A percentile compares a stretch with the other conserved stretches of the same genome.
phyloP scores from a whole-genome alignment of 1,140 invertebrate species.

The Leptoteleia sp. region DNA sequence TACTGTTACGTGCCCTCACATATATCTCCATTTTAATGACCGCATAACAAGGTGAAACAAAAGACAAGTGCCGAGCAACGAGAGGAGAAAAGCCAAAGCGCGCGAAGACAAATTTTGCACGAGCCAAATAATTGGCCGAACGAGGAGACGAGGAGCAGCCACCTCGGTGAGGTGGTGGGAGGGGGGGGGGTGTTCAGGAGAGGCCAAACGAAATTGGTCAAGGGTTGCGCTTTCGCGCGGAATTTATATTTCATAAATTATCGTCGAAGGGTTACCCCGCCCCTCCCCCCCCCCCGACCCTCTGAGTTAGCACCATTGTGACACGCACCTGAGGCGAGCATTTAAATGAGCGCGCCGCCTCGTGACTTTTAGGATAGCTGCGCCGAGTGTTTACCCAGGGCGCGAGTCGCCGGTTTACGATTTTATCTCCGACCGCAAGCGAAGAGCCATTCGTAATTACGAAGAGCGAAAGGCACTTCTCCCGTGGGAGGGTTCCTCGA shows the following conservation, averaged over 20 bases:
- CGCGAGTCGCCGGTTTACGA: constrained; percentile 12
- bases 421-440: constrained; percentile 15
- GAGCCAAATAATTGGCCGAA: constrained; percentile 5
- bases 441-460: constrained; percentile 20
- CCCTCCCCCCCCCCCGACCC: no score
- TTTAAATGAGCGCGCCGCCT: constrained; percentile 33
- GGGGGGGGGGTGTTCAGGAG: constrained; percentile 17
- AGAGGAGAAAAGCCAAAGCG: background rate
- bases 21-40: constrained; percentile 4
- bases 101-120: constrained; percentile 7
- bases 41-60: background rate
- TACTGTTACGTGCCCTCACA: no score
- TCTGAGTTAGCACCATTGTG: constrained; percentile 21
- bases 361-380: constrained; percentile 19
- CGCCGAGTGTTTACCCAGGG: constrained; percentile 36
- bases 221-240: constrained; percentile 45
- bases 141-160: no score
- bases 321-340: constrained; percentile 30
- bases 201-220: constrained; percentile 44
- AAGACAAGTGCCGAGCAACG: background rate
- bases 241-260: constrained; percentile 58
- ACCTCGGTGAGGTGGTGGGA: no score
- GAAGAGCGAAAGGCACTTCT: constrained; percentile 5
- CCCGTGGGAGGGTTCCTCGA: background rate
- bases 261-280: constrained; percentile 4